Conservation (phyloP, 2,113 vertebrate species). For the Tonatia bakeri region DNA sequence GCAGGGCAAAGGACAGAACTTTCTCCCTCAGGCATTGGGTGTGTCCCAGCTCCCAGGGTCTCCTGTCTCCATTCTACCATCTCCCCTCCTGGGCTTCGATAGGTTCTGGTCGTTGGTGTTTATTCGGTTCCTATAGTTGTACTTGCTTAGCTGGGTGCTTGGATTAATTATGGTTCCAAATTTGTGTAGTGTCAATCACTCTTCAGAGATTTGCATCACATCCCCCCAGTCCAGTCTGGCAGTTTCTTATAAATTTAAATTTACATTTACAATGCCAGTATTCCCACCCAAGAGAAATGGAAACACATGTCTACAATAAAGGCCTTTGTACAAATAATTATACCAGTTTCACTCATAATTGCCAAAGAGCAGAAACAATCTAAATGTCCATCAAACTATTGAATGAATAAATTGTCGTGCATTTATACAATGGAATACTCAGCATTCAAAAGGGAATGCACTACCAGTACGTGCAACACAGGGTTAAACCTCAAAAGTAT, state of each 20-base stretch:
- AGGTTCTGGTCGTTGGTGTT: background rate
- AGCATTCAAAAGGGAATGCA: background rate
- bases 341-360: background rate
- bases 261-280: background rate
- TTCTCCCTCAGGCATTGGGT: background rate
- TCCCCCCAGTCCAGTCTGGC: background rate
- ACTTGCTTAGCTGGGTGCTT: background rate
- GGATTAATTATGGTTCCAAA: background rate
- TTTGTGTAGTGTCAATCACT: background rate
- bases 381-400: background rate
- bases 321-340: background rate
- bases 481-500: background rate
- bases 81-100: background rate
- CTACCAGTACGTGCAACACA: accelerated
- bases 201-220: background rate
- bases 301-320: background rate
- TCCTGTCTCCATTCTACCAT: background rate
- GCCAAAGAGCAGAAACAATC: background rate
- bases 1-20: background rate
- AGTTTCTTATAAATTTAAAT: slow-evolving; percentile 2
- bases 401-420: background rate
- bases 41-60: background rate
- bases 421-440: background rate
- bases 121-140: background rate
- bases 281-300: background rate